Conservation (phyloP, 1,140 invertebrate species). For the Spodoptera litura region DNA sequence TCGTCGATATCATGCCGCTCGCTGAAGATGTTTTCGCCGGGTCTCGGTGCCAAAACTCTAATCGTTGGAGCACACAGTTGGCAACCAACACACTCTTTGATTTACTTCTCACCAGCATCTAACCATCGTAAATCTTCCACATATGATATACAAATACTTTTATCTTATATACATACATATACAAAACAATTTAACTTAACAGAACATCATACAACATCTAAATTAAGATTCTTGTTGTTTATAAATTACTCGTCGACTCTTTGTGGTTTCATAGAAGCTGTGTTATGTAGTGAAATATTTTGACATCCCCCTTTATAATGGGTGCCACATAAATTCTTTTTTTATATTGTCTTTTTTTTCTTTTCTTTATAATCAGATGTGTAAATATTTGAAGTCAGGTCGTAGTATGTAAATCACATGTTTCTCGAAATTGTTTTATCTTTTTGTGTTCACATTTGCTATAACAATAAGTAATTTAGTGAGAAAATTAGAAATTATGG, state of each 20-base stretch:
- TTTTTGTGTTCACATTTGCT: neutral
- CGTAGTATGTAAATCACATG: constrained; percentile 10
- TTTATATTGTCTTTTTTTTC: neutral
- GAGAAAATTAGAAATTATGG: too few species aligned
- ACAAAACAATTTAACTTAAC: constrained; percentile 42
- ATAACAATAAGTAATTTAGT: neutral
- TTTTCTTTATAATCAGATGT: constrained; percentile 1
- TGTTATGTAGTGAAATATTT: constrained; percentile 30
- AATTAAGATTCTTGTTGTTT: constrained; percentile 37
- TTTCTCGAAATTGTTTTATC: neutral
- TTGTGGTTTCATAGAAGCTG: constrained; percentile 27
- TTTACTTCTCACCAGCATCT: constrained; percentile 81
- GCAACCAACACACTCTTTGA: constrained; percentile 75
- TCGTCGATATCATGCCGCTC: constrained; percentile 53
- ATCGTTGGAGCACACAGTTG: constrained; percentile 70
- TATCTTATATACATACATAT: constrained; percentile 35
- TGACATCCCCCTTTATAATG: constrained; percentile 25
- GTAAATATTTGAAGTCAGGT: constrained; percentile 20
- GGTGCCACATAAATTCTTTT: constrained; percentile 9
- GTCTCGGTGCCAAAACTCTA: constrained; percentile 75
- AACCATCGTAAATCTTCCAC: constrained; percentile 71
- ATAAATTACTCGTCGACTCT: constrained; percentile 45
- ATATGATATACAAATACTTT: constrained; percentile 63
- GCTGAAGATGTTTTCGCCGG: constrained; percentile 72
- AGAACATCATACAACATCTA: constrained; percentile 43